A percentile compares a stretch with the other conserved stretches of the same genome.
Evolutionary conservation across 2,113 vertebrate species (phyloP).

Genomic region (Callaeas wilsoni): DNA sequence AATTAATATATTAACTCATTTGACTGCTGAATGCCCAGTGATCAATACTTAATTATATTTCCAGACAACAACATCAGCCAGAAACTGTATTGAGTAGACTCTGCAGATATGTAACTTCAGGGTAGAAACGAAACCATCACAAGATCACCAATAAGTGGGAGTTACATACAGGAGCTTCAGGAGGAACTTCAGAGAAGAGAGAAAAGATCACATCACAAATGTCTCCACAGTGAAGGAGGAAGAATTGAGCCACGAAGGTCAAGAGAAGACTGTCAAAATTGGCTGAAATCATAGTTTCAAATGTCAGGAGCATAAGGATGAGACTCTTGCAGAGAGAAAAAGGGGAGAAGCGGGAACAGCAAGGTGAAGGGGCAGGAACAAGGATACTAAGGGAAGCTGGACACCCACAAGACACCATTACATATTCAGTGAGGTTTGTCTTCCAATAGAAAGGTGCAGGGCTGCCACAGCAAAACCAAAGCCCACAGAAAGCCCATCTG

Average conservation of each 20-base stretch:
- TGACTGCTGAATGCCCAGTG: not conserved
- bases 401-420: not conserved
- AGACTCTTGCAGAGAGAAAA: not conserved
- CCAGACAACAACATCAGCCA: not conserved
- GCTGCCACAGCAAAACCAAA: not conserved
- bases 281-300: not conserved
- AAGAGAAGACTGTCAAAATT: not conserved
- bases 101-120: not conserved
- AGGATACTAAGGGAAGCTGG: not conserved
- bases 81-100: not conserved
- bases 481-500: not conserved
- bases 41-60: conserved; percentile 41
- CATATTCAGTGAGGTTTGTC: not conserved
- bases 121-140: not conserved
- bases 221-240: not conserved
- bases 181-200: not conserved
- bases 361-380: not conserved
- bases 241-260: not conserved
- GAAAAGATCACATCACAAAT: not conserved
- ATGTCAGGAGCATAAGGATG: not conserved
- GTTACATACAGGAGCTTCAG: not conserved
- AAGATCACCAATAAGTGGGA: not conserved
- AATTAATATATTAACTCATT: conserved; percentile 4
- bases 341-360: not conserved
- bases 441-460: not conserved